Conservation (phyloP, 2,113 vertebrate genomes). For the Cheirogaleus medius region DNA sequence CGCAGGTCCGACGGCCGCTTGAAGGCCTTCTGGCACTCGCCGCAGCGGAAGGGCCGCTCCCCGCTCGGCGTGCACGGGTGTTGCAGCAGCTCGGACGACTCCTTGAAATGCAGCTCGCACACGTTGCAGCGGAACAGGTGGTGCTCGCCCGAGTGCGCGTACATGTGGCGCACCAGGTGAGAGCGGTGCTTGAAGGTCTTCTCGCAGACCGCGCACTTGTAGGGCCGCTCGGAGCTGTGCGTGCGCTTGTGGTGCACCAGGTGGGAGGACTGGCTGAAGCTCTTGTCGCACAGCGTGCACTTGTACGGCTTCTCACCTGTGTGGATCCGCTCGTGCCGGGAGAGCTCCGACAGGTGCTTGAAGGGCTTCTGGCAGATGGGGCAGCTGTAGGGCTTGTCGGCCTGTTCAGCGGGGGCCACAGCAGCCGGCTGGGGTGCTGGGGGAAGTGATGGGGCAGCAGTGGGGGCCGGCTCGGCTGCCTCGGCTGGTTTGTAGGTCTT, state of each 20-base stretch:
- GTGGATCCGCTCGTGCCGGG: slow-evolving; percentile 96
- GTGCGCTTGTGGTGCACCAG: slow-evolving; percentile 98
- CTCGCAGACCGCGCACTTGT: slow-evolving; percentile 97
- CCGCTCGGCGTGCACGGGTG: slow-evolving; percentile 97
- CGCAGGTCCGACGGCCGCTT: slow-evolving; percentile 96
- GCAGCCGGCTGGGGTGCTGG: slow-evolving; percentile 43
- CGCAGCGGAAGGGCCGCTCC: slow-evolving; percentile 95
- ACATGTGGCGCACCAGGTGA: slow-evolving; percentile 98
- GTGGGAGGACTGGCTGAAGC: slow-evolving; percentile 98
- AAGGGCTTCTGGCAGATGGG: slow-evolving; percentile 97
- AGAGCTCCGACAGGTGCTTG: slow-evolving; percentile 96
- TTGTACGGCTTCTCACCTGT: slow-evolving; percentile 98
- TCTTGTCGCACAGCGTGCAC: slow-evolving; percentile 97
- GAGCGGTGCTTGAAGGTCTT: slow-evolving; percentile 99
- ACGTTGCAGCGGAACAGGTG: slow-evolving; percentile 97
- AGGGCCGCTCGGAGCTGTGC: slow-evolving; percentile 96
- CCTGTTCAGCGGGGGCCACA: slow-evolving; percentile 81
- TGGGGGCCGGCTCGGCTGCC: slow-evolving; percentile 76
- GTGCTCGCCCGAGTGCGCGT: slow-evolving; percentile 95
- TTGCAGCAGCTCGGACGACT: slow-evolving; percentile 96
- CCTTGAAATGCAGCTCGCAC: slow-evolving; percentile 97
- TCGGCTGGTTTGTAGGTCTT: slow-evolving; percentile 94
- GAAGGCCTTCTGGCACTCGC: slow-evolving; percentile 96
- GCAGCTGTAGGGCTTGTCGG: slow-evolving; percentile 95
- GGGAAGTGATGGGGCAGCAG: slow-evolving; percentile 67